phyloP scores from a whole-genome alignment of 2,888 invertebrate genomes.

The Morpho deidamia region DNA sequence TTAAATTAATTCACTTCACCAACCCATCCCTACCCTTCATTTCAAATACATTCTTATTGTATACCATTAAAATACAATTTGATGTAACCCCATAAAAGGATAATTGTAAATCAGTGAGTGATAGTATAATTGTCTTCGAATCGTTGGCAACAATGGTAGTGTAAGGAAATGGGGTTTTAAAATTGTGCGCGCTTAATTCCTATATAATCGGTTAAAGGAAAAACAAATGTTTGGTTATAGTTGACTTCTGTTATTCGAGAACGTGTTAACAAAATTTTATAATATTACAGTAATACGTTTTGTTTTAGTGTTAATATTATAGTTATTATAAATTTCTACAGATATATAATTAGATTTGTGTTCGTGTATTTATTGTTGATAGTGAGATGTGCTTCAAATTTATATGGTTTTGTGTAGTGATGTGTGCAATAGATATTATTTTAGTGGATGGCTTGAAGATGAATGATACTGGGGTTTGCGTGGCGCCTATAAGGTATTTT shows the following conservation, averaged over 20 bases:
- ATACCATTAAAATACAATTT: slow-evolving; percentile 7
- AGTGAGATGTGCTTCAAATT: slow-evolving; percentile 21
- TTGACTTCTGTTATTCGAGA: no score
- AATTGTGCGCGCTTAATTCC: no score
- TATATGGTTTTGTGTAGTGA: slow-evolving; percentile 14
- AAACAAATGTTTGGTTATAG: no score
- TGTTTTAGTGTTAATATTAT: no score
- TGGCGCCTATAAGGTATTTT: slow-evolving; percentile 22
- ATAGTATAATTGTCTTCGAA: slow-evolving; percentile 19
- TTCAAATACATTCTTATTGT: slow-evolving; percentile 6
- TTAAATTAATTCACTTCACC: not conserved
- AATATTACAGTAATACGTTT: no score
- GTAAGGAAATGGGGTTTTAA: not conserved
- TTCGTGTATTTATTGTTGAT: no score
- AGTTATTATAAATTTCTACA: no score
- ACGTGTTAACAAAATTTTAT: no score
- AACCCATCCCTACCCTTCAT: slow-evolving; percentile 1
- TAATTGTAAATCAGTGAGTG: slow-evolving; percentile 17
- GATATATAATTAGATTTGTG: no score
- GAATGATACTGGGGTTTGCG: slow-evolving; percentile 29
- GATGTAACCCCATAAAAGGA: not conserved
- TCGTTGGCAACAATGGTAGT: slow-evolving; percentile 15
- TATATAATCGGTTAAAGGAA: no score
- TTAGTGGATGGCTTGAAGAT: slow-evolving; percentile 24
- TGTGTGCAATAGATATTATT: slow-evolving; percentile 19